A percentile compares a stretch with the other conserved stretches of the same genome.
Conservation (phyloP, 2,113 vertebrate species). For the Elanoides forficatus region DNA sequence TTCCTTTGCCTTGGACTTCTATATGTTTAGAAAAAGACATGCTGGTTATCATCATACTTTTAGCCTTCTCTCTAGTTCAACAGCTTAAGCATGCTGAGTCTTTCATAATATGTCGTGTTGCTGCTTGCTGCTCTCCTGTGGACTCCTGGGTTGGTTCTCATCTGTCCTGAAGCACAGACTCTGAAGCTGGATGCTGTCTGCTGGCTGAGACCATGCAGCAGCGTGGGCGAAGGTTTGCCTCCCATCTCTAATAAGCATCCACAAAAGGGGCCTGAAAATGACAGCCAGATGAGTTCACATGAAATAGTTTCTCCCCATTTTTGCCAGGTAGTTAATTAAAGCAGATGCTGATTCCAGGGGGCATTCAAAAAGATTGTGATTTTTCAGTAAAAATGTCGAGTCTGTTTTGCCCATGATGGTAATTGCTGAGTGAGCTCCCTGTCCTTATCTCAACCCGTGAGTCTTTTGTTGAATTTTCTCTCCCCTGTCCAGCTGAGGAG, state of each 20-base stretch:
- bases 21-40: neutral
- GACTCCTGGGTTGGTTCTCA: neutral
- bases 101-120: neutral
- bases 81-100: neutral
- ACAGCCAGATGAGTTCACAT: neutral
- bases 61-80: neutral
- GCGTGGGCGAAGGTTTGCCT: neutral
- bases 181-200: neutral
- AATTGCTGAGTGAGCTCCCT: too few species aligned
- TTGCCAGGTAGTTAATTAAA: neutral
- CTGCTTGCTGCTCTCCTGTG: neutral
- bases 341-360: neutral
- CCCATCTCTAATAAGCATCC: neutral
- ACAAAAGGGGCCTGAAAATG: neutral
- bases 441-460: too few species aligned
- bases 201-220: neutral
- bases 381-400: neutral
- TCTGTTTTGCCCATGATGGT: too few species aligned
- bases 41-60: neutral
- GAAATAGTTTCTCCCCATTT: neutral
- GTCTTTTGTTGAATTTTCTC: too few species aligned
- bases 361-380: neutral
- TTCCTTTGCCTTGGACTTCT: neutral
- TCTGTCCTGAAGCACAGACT: neutral
- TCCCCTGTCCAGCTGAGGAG: too few species aligned